Percentiles rank a stretch among this genome's conserved stretches.
Conservation (phyloP, 2,888 invertebrate species). For the Octonoba sinensis region DNA sequence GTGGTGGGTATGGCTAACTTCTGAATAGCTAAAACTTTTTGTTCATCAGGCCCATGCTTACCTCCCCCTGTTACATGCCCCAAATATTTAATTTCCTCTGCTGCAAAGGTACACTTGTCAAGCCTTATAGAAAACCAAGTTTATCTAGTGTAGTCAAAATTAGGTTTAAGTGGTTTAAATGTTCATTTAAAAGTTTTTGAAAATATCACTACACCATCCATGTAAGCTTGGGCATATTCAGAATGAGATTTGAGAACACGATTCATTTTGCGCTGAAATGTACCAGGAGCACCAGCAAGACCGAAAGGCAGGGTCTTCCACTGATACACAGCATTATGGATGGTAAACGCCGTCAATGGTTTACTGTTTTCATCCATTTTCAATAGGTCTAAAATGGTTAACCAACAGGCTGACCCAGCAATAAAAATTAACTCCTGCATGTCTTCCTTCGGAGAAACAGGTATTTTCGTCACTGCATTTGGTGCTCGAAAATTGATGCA, state of each 20-base stretch:
- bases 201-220: constrained; percentile 16
- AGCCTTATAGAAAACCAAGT: constrained; percentile 5
- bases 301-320: background rate
- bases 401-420: constrained; percentile 8
- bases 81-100: background rate
- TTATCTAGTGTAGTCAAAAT: background rate
- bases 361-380: background rate
- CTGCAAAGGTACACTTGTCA: constrained; percentile 8
- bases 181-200: constrained; percentile 7
- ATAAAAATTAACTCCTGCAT: no score
- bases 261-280: constrained; percentile 26
- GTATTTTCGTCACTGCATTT: background rate
- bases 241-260: background rate
- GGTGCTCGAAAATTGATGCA: background rate
- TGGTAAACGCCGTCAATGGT: background rate
- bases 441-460: constrained; percentile 7
- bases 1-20: background rate
- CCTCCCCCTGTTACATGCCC: constrained; percentile 8
- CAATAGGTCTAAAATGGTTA: constrained; percentile 7
- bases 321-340: no score
- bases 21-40: no score
- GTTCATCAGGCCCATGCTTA: background rate
- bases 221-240: constrained; percentile 14
- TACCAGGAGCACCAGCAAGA: background rate
- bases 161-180: background rate